Conservation (phyloP, 1,140 invertebrate genomes). For the Homarus americanus region DNA sequence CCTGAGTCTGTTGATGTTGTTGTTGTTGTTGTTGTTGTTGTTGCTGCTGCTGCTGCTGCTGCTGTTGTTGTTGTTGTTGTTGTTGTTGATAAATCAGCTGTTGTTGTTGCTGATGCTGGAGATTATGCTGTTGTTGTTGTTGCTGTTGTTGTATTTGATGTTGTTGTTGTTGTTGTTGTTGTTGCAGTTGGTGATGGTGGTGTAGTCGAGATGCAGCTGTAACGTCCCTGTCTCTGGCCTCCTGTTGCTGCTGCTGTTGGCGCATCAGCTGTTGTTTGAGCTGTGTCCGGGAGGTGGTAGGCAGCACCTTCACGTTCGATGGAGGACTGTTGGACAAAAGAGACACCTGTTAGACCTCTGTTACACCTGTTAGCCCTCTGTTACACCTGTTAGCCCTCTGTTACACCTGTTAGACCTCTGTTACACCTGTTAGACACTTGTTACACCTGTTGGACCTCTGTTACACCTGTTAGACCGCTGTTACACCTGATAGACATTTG, state of each 20-base stretch:
- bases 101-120: constrained; percentile 73
- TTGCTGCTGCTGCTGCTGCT: constrained; percentile 54
- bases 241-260: constrained; percentile 87
- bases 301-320: constrained; percentile 84
- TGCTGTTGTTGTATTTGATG: constrained; percentile 54
- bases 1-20: constrained; percentile 45
- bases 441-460: too few species aligned
- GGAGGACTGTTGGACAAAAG: constrained; percentile 83
- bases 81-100: constrained; percentile 27
- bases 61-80: constrained; percentile 75
- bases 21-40: constrained; percentile 76
- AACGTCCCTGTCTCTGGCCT: constrained; percentile 79
- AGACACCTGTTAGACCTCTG: not conserved
- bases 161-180: constrained; percentile 40
- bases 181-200: constrained; percentile 76
- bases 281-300: constrained; percentile 87
- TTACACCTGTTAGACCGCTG: too few species aligned
- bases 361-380: too few species aligned
- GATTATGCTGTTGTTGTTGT: constrained; percentile 64
- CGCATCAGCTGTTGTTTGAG: constrained; percentile 91
- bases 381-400: too few species aligned
- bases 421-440: too few species aligned
- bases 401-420: too few species aligned
- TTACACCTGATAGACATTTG: too few species aligned
- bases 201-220: constrained; percentile 60